phyloP scores from a whole-genome alignment of 2,113 vertebrate genomes.

The Erythrocercus mccallii region DNA sequence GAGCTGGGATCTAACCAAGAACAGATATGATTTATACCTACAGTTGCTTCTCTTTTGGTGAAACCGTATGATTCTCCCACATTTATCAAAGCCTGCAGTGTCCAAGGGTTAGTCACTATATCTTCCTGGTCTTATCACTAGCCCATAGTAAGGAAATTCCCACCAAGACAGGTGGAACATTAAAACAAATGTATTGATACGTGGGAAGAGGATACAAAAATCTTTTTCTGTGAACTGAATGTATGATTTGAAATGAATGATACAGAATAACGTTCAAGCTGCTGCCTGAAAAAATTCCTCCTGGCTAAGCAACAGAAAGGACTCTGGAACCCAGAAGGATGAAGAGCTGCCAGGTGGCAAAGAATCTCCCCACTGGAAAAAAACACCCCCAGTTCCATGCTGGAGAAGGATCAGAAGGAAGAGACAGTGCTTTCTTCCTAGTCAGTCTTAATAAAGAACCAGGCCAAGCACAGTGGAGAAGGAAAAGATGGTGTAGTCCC shows the following conservation, averaged over 20 bases:
- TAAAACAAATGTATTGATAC: not conserved
- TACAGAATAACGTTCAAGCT: not conserved
- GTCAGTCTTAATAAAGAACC: not conserved
- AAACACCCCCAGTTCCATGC: not conserved
- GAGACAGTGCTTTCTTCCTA: not conserved
- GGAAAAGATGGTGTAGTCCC: not conserved
- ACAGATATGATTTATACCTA: not conserved
- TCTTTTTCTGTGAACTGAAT: not conserved
- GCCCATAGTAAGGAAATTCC: not conserved
- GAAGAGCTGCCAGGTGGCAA: not conserved
- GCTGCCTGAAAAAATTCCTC: not conserved
- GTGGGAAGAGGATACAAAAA: not conserved
- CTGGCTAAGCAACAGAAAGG: not conserved
- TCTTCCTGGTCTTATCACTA: not conserved
- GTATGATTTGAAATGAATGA: not conserved
- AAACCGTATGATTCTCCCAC: not conserved
- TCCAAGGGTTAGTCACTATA: not conserved
- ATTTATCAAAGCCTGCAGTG: not conserved
- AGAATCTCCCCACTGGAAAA: not conserved
- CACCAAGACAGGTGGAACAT: not conserved
- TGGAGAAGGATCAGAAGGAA: slow-evolving; percentile 1
- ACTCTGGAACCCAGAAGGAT: not conserved
- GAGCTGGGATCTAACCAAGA: not conserved
- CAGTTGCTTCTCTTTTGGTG: not conserved
- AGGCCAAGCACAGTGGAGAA: not conserved